Evolutionary conservation across 30 jellyfish, hydroid and myxozoan genomes (phyloP).

Genomic region (Sanderia malayensis): DNA sequence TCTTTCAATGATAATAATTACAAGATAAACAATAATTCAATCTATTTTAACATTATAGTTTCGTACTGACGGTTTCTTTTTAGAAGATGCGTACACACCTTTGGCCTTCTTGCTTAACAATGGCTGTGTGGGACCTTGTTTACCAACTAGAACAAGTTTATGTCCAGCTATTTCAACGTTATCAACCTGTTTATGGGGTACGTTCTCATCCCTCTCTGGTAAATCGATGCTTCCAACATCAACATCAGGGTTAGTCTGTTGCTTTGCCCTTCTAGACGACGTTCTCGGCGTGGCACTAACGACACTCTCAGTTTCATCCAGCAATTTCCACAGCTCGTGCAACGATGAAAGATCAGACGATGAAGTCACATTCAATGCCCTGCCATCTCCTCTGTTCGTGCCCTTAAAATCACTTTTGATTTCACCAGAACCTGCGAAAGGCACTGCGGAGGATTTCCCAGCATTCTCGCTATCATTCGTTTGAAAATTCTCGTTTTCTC

Average conservation of each 20-base stretch:
- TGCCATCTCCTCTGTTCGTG: no score
- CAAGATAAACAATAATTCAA: background rate
- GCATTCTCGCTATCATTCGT: no score
- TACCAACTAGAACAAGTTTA: slow-evolving; percentile 1
- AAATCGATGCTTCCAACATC: background rate
- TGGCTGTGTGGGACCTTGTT: slow-evolving; percentile 15
- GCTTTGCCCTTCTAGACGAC: slow-evolving; percentile 7
- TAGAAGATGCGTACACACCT: slow-evolving; percentile 25
- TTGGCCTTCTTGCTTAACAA: slow-evolving; percentile 47
- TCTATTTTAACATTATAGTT: slow-evolving; percentile 51
- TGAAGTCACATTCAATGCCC: slow-evolving; percentile 38
- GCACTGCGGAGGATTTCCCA: no score
- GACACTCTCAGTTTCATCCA: slow-evolving; percentile 62
- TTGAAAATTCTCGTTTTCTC: no score
- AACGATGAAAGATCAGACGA: slow-evolving; percentile 61
- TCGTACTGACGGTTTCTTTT: slow-evolving; percentile 23
- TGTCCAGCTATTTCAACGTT: slow-evolving; percentile 42
- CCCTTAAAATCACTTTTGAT: no score
- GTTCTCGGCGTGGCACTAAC: slow-evolving; percentile 62
- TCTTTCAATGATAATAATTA: no score
- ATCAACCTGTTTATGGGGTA: background rate
- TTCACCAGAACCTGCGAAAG: no score
- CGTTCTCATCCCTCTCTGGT: background rate
- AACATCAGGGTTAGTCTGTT: background rate
- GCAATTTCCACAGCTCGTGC: slow-evolving; percentile 74